Base-by-base conservation (phyloP, 2,797 vertebrate genomes). In the Lagorchestes hirsutus region DNA sequence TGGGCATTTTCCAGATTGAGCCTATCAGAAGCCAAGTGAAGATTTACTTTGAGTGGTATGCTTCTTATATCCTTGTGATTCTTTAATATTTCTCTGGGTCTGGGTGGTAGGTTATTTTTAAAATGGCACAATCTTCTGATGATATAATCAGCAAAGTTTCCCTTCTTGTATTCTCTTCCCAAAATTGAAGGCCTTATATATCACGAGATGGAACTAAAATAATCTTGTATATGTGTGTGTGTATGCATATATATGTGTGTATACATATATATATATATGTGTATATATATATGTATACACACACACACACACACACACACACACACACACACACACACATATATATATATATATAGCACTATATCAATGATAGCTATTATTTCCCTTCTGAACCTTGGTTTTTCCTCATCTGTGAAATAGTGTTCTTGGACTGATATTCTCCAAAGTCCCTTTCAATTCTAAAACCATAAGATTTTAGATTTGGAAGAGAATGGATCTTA, bases 271-370 rank as follows among this genome's bases (percentile, higher is more conserved):
- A 46, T 46, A 46, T 2, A 46, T 57, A 5, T 57, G 28, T 57
- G 4, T 58, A 58, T 58, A 59, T 59, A 12, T 5, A 0, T 31
- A 27, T 57, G 1, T 0, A 18, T 8, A 57, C 4, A 57, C 24
- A 57, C 56, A 57, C 18, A 57, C 4, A 27, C 18, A 27, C 24
- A 56, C 18, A 56, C 18, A 27, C 5, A 56, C 5, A 57, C 22
- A 57, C 5, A 57, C 5, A 57, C 8, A 27, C 5, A 56, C 1
- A 56, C 1, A 9, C 0, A 57, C 0, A 57, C 0, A 57, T 2
- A 27, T 6, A 8, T 9, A 46, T 9, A 1, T 18, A 40, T 40
- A 74, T 74, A 74, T 22, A 74, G n/a, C n/a, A 6, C n/a, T 22
- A 12, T 9, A 87, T 46, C 24, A 87, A 4, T 46, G 22, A 34